These are phyloP conservation scores for Chelmon rostratus DNA, from an alignment of 2,797 vertebrate genomes.

Conservation along the genomic window DNA sequence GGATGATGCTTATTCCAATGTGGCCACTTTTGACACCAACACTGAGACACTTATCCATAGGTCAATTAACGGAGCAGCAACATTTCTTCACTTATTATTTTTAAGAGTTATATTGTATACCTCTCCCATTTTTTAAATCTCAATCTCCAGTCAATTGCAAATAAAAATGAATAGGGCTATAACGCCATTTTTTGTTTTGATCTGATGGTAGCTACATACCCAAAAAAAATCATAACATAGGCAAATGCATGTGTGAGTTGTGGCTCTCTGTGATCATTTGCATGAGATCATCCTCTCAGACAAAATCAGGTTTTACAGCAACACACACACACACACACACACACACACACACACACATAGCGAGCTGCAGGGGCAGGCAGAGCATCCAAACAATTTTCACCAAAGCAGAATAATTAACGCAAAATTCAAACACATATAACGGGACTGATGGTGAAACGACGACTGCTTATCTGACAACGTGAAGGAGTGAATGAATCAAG, in stretches of 20 bases:
- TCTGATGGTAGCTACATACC: neutral
- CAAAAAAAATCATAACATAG: constrained; percentile 8
- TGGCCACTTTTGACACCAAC: neutral
- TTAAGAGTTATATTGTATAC: neutral
- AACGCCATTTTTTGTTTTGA: constrained; percentile 29
- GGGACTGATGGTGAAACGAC: constrained; percentile 27
- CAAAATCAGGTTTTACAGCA: constrained; percentile 18
- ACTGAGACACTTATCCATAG: neutral
- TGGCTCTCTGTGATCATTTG: constrained; percentile 34
- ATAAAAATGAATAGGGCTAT: neutral
- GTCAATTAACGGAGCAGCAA: constrained; percentile 7
- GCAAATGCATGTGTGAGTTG: constrained; percentile 14
- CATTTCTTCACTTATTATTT: neutral
- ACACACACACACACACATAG: neutral
- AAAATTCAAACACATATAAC: constrained; percentile 39
- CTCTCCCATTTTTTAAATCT: neutral
- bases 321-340: neutral
- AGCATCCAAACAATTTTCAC: constrained; percentile 24
- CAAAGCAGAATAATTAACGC: constrained; percentile 28
- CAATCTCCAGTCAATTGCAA: constrained; percentile 3
- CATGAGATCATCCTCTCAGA: constrained; percentile 38
- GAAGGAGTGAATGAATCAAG: constrained; percentile 39
- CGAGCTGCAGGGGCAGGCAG: constrained; percentile 24
- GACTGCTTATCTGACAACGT: constrained; percentile 20
- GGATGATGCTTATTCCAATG: neutral